A percentile compares a stretch with the other conserved stretches of the same genome.
These are phyloP conservation scores for Augochlorella aurata DNA, from an alignment of 2,888 invertebrate species.

Conservation along the genomic window DNA sequence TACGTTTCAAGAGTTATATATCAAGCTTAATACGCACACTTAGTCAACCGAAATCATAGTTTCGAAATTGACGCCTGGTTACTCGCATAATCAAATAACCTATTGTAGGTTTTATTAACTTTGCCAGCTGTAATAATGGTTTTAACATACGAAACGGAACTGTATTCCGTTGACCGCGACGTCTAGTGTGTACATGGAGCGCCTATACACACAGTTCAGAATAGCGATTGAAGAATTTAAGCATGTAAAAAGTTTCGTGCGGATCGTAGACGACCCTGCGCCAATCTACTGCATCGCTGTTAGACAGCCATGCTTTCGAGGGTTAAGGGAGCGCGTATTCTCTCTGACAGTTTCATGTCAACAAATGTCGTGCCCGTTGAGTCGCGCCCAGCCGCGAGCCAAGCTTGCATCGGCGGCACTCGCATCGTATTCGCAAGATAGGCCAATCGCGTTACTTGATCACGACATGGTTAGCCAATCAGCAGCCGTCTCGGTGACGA, in stretches of 20 bases:
- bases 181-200: not conserved
- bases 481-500: constrained; percentile 69
- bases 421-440: constrained; percentile 66
- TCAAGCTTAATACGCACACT: no score
- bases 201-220: no score
- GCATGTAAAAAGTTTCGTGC: not conserved
- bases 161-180: not conserved
- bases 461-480: constrained; percentile 77
- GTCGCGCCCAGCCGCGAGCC: constrained; percentile 66
- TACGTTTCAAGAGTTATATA: no score
- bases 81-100: no score
- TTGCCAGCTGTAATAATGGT: not conserved
- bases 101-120: not conserved
- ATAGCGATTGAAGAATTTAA: no score
- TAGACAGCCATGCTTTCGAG: not conserved
- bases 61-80: no score
- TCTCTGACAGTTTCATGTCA: constrained; percentile 79
- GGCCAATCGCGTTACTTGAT: constrained; percentile 63
- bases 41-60: no score
- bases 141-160: not conserved
- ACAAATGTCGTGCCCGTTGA: constrained; percentile 75
- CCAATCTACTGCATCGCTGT: not conserved
- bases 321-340: constrained; percentile 50
- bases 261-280: not conserved
- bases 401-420: constrained; percentile 54